Conservation (phyloP, 2,797 vertebrate species). For the Borostomias antarcticus region DNA sequence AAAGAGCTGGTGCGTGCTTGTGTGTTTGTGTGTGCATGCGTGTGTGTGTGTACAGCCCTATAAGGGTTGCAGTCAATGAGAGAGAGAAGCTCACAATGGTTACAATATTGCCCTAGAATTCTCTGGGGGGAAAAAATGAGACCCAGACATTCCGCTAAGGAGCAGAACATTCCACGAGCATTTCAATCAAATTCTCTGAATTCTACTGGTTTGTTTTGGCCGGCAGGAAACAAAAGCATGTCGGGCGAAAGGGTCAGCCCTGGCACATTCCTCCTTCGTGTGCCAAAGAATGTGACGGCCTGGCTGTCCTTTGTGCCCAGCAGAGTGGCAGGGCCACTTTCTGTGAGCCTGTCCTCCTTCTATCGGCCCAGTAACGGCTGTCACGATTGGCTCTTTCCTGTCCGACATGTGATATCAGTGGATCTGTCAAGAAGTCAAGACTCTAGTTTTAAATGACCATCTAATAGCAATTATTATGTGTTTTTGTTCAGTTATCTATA, state of each 20-base stretch:
- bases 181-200: constrained; percentile 61
- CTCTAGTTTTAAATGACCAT: too few species aligned
- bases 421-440: background rate
- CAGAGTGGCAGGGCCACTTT: constrained; percentile 6
- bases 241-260: constrained; percentile 47
- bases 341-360: background rate
- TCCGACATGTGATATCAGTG: background rate
- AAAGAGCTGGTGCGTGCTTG: constrained; percentile 25
- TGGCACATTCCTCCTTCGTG: constrained; percentile 45
- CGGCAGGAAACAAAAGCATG: constrained; percentile 40
- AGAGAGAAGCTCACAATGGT: constrained; percentile 39
- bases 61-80: background rate
- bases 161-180: constrained; percentile 61
- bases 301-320: background rate
- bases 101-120: constrained; percentile 6
- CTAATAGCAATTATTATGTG: background rate
- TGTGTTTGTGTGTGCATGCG: background rate
- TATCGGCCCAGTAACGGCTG: background rate
- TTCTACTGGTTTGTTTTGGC: constrained; percentile 41
- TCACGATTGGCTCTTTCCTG: constrained; percentile 5
- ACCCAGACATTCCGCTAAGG: constrained; percentile 57
- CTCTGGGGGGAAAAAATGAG: constrained; percentile 44
- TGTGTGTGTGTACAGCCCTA: too few species aligned
- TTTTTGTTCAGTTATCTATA: too few species aligned
- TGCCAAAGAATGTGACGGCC: constrained; percentile 68